Conservation (phyloP, 2,113 vertebrate species). For the Trichomycterus rosablanca region DNA sequence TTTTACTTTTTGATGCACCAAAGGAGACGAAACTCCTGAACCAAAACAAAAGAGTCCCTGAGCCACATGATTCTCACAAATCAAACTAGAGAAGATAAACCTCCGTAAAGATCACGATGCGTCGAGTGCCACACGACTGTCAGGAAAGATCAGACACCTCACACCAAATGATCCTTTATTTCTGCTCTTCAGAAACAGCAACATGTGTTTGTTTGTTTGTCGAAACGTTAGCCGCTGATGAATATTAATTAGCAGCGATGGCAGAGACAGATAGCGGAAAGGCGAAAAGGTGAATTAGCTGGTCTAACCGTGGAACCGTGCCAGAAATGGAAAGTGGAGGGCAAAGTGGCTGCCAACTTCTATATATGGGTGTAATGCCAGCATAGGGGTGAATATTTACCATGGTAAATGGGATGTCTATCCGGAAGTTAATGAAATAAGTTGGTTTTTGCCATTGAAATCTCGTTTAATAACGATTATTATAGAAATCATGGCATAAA, state of each 20-base stretch:
- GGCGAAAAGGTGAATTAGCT: slow-evolving; percentile 71
- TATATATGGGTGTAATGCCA: too few species aligned
- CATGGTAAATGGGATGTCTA: too few species aligned
- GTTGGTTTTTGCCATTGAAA: too few species aligned
- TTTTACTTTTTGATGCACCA: too few species aligned
- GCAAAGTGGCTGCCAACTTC: slow-evolving; percentile 44
- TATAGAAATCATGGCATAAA: too few species aligned
- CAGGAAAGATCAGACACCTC: too few species aligned
- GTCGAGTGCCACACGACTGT: not conserved
- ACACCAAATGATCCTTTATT: not conserved
- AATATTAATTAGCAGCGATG: slow-evolving; percentile 77
- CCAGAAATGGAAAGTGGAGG: slow-evolving; percentile 69
- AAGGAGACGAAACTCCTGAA: too few species aligned
- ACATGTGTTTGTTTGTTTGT: slow-evolving; percentile 51
- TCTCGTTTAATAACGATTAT: too few species aligned
- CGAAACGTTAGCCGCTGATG: slow-evolving; percentile 72
- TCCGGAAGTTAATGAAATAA: too few species aligned
- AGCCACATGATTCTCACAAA: too few species aligned
- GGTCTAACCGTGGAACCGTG: slow-evolving; percentile 63
- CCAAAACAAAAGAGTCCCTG: too few species aligned
- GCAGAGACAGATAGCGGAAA: slow-evolving; percentile 78
- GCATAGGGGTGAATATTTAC: too few species aligned
- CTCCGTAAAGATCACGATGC: not conserved
- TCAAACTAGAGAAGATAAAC: not conserved
- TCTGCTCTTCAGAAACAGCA: not conserved